A percentile compares a stretch with the other conserved stretches of the same genome.
Conservation (phyloP, 2,797 vertebrate genomes). For the Myotis findleyi region DNA sequence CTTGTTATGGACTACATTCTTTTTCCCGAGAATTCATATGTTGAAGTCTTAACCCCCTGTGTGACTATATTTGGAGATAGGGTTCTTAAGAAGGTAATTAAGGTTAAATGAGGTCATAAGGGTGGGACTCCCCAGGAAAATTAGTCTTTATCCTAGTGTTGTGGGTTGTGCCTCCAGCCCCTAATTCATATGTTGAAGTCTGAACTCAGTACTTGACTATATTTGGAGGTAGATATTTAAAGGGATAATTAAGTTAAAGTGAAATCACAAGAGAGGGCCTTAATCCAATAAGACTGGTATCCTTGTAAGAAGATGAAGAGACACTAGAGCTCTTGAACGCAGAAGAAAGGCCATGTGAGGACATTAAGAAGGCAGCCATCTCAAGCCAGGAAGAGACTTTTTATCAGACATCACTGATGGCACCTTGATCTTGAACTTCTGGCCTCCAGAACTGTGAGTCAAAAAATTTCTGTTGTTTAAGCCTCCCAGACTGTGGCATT, state of each 20-base stretch:
- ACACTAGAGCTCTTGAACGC: neutral
- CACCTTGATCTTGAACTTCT: neutral
- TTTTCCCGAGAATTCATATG: neutral
- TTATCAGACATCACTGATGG: neutral
- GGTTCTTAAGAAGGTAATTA: neutral
- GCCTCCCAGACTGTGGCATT: neutral
- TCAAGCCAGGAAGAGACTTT: neutral
- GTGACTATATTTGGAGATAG: neutral
- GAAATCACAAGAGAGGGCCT: neutral
- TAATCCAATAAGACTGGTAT: neutral
- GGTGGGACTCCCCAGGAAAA: neutral
- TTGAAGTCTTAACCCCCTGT: neutral
- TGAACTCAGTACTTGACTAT: neutral
- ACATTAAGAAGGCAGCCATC: neutral
- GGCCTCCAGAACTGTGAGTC: neutral
- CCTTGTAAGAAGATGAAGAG: neutral
- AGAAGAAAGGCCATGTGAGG: neutral
- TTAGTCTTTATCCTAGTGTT: neutral
- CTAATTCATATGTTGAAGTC: neutral
- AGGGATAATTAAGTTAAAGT: neutral
- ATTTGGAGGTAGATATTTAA: neutral
- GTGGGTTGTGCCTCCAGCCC: neutral
- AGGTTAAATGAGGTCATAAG: neutral
- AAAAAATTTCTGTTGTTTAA: neutral
- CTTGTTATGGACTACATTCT: neutral